These are phyloP conservation scores for Simalia tracyae DNA, from an alignment of 2,797 vertebrate genomes.

Conservation along the genomic window DNA sequence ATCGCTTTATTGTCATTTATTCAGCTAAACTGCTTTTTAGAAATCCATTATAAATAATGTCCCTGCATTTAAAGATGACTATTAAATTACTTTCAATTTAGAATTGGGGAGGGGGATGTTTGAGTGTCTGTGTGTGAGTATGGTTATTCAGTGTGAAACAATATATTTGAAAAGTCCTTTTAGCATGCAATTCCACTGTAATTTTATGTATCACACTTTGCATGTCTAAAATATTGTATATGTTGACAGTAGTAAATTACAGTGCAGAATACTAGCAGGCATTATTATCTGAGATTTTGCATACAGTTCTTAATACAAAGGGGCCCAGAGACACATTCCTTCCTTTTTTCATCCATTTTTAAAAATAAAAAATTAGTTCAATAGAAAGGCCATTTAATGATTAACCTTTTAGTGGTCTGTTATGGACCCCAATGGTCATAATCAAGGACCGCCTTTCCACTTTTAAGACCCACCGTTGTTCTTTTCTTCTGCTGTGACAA, in stretches of 20 bases:
- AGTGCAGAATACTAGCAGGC: conserved; percentile 46
- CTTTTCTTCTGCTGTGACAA: conserved; percentile 40
- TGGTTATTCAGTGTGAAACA: too few species aligned
- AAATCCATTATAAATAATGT: conserved; percentile 48
- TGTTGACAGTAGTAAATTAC: conserved; percentile 48
- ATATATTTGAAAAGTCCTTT: conserved; percentile 22
- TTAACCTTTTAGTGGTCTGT: conserved; percentile 47
- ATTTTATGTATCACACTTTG: conserved; percentile 61
- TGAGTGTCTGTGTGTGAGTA: neutral
- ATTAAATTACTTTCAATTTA: conserved; percentile 51
- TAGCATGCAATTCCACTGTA: conserved; percentile 50
- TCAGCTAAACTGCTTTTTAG: conserved; percentile 45
- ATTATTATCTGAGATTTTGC: neutral
- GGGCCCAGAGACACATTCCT: conserved; percentile 20
- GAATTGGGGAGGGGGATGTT: conserved; percentile 34
- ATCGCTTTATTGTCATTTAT: conserved; percentile 49
- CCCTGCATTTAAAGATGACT: conserved; percentile 57
- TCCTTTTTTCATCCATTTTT: conserved; percentile 26
- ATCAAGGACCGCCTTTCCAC: conserved; percentile 58
- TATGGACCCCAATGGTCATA: conserved; percentile 53
- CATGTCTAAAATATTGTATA: conserved; percentile 55
- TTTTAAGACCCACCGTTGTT: conserved; percentile 49
- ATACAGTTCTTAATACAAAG: neutral
- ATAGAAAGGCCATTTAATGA: conserved; percentile 46
- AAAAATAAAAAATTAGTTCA: conserved; percentile 23